Base-by-base conservation (phyloP, 2,797 vertebrate genomes). In the Chaetophractus vellerosus region DNA sequence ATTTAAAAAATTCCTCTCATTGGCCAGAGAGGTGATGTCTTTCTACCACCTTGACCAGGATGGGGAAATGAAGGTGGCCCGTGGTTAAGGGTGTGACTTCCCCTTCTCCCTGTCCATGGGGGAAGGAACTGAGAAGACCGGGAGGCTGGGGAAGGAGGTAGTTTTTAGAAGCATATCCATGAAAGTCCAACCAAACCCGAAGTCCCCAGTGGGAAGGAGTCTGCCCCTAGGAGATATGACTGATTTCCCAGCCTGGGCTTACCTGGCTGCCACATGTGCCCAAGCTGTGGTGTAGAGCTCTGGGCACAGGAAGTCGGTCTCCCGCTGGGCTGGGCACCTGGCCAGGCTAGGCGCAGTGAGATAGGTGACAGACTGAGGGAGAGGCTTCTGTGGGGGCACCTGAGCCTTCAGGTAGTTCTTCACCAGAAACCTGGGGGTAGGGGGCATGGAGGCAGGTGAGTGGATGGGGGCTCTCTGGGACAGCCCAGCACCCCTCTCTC, bases 401-500 rank as follows among this genome's bases (percentile, higher is more conserved):
- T 94, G 96, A 92, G 90, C 94, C 91, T 96, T 97, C 82, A 52
- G 95, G 94, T 98, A 98, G 97, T 75, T 98, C 95, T 99, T 99
- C 33, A 98, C 86, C 95, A 99, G 98, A 97, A 98, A 99, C 97
- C 99, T 99, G 92, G 63, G 11, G 61, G 6, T 66, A 48, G 7
- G 3, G 81, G 9, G 7, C 31, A 23, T 5, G 7, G 50, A 88
- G 9, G 68, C 61, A 88, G 76, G 45, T 68, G 80, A 85, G 96
- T 48, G 33, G 55, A 12, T 16, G 23, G 10, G 71, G 59, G n/a
- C n/a, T n/a, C n/a, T n/a, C n/a, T 21, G 50, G 66, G 89, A 19
- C 24, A 72, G 38, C 59, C 59, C 80, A 75, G 36, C 82, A 48
- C n/a, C 41, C 45, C 8, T 59, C 9, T 31, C 23, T 61, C 52